A percentile compares a stretch with the other conserved stretches of the same genome.
These are phyloP conservation scores for Lynx canadensis DNA, from an alignment of 2,113 vertebrate genomes.

Conservation along the genomic window DNA sequence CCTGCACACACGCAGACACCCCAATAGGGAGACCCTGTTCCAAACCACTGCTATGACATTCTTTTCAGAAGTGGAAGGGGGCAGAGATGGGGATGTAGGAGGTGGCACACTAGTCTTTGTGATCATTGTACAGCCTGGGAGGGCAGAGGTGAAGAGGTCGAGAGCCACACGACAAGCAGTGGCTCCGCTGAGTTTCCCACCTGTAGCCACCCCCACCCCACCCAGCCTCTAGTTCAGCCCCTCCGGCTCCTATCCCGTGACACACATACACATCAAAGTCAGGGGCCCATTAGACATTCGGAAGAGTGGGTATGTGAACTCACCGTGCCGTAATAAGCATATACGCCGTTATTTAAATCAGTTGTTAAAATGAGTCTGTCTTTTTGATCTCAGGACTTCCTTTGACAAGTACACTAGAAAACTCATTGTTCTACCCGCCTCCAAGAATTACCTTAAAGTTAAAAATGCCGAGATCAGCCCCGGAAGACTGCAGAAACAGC, in stretches of 20 bases:
- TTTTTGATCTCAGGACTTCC: slow-evolving; percentile 88
- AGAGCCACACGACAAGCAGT: background rate
- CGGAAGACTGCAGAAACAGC: slow-evolving; percentile 89
- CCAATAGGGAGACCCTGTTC: background rate
- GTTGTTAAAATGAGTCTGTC: slow-evolving; percentile 67
- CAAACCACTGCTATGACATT: slow-evolving; percentile 24
- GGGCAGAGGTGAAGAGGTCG: background rate
- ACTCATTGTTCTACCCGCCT: slow-evolving; percentile 91
- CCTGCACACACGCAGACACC: background rate
- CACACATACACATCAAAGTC: background rate
- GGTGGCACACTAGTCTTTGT: background rate
- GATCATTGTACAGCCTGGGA: slow-evolving; percentile 28
- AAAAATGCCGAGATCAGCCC: slow-evolving; percentile 93
- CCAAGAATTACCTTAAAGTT: slow-evolving; percentile 98
- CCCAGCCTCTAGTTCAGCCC: background rate
- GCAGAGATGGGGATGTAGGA: background rate
- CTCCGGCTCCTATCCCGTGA: background rate
- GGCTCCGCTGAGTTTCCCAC: background rate
- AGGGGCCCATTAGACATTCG: background rate
- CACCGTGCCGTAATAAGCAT: background rate
- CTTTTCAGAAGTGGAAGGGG: slow-evolving; percentile 32
- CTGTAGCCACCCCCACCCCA: background rate
- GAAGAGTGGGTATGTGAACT: background rate
- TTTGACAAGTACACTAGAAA: slow-evolving; percentile 91
- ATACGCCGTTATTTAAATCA: background rate